phyloP scores from a whole-genome alignment of 2,888 invertebrate genomes.

The Epistrophe eligans region DNA sequence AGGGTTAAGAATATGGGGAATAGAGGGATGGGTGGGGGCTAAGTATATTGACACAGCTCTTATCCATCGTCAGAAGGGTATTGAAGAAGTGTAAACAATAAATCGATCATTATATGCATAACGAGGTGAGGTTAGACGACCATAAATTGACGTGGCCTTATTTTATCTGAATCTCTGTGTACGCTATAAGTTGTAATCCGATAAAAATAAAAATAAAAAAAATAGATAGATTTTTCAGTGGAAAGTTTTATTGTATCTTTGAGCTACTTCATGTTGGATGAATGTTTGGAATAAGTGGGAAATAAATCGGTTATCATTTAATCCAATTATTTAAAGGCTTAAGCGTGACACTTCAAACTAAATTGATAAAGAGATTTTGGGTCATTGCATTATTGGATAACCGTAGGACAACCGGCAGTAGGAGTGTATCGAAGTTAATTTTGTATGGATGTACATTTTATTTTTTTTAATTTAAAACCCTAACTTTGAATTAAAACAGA shows the following conservation, averaged over 20 bases:
- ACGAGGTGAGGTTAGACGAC: background rate
- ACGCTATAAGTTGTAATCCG: conserved; percentile 53
- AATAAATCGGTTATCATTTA: conserved; percentile 46
- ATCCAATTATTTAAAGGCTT: conserved; percentile 61
- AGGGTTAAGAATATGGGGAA: background rate
- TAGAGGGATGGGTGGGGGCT: background rate
- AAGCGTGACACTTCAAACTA: conserved; percentile 55
- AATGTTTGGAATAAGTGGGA: background rate
- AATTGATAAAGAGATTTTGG: conserved; percentile 61
- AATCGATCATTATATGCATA: conserved; percentile 43
- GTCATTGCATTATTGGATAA: conserved; percentile 38
- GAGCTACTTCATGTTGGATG: conserved; percentile 13
- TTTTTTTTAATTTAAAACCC: no score
- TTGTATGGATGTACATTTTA: background rate
- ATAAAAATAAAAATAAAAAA: conserved; percentile 36
- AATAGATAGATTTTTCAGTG: conserved; percentile 30
- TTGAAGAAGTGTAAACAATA: conserved; percentile 62
- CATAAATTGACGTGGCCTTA: conserved; percentile 51
- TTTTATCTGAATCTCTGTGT: conserved; percentile 44
- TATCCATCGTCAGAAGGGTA: background rate
- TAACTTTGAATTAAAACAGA: no score
- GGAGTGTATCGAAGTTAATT: background rate
- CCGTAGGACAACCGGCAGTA: background rate
- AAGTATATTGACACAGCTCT: background rate
- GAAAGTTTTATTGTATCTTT: conserved; percentile 36